phyloP scores from a whole-genome alignment of 2,888 invertebrate genomes.

The Leptinotarsa haldemani region DNA sequence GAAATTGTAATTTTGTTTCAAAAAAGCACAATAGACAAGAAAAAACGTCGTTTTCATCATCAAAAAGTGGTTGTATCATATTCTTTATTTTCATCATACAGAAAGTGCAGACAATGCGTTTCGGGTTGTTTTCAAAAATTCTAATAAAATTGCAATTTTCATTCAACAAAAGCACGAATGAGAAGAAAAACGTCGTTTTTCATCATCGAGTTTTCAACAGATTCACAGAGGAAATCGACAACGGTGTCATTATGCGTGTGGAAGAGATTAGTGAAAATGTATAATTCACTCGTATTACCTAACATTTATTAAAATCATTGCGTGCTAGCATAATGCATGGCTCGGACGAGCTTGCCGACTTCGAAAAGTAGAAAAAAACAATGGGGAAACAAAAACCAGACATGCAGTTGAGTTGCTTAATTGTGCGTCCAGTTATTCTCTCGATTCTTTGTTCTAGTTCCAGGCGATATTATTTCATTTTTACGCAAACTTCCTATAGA shows the following conservation, averaged over 20 bases:
- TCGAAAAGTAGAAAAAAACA: conserved; percentile 14
- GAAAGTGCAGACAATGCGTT: too few species aligned
- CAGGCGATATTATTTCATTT: conserved; percentile 38
- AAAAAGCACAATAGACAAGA: too few species aligned
- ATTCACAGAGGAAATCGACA: neutral
- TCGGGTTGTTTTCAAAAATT: too few species aligned
- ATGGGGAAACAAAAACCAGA: conserved; percentile 17
- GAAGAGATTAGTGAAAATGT: conserved; percentile 3
- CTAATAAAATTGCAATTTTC: too few species aligned
- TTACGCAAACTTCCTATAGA: conserved; percentile 49
- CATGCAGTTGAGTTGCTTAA: conserved; percentile 43
- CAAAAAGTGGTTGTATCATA: too few species aligned
- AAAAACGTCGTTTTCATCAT: too few species aligned
- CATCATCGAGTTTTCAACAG: too few species aligned
- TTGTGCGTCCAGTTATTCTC: conserved; percentile 37
- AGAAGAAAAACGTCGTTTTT: too few species aligned
- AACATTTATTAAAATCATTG: conserved; percentile 17
- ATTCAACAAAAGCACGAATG: too few species aligned
- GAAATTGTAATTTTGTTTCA: too few species aligned
- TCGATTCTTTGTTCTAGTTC: conserved; percentile 32
- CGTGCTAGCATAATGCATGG: neutral
- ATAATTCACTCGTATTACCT: conserved; percentile 2
- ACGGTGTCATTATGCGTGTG: neutral
- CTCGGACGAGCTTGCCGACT: conserved; percentile 8
- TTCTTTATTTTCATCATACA: too few species aligned